Evolutionary conservation across 92 coral and sea anemone species (phyloP).

Genomic region (Pocillopora grandis): DNA sequence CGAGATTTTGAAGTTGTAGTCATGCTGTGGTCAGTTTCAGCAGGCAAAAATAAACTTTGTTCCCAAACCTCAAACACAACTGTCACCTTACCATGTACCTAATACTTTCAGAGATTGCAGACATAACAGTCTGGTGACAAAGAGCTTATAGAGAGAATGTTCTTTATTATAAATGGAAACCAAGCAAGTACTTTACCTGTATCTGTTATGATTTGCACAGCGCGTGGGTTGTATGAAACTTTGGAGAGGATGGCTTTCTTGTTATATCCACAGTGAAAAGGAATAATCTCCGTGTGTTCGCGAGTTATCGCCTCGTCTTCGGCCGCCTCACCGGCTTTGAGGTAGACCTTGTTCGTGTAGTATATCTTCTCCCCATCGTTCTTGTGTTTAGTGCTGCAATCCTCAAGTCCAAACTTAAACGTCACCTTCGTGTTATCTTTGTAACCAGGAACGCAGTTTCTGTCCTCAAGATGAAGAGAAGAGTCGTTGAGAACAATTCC

Average conservation of each 20-base stretch:
- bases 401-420: constrained; percentile 57
- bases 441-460: constrained; percentile 35
- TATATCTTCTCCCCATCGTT: constrained; percentile 46
- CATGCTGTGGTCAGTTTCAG: no score
- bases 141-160: no score
- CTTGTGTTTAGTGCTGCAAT: constrained; percentile 48
- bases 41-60: no score
- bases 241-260: constrained; percentile 57
- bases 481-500: constrained; percentile 40
- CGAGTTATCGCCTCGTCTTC: constrained; percentile 59
- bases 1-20: no score
- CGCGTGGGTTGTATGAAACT: constrained; percentile 62
- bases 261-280: constrained; percentile 72
- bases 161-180: neutral
- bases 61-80: no score
- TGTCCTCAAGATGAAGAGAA: constrained; percentile 53
- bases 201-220: constrained; percentile 48
- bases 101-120: no score
- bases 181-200: constrained; percentile 40
- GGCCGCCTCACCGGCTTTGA: constrained; percentile 16
- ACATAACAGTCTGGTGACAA: no score
- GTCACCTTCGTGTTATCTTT: constrained; percentile 40
- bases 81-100: no score
- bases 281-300: constrained; percentile 59
- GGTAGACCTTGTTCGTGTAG: constrained; percentile 55